These are phyloP conservation scores for Aplodontia rufa DNA, from an alignment of 2,113 vertebrate genomes.

Conservation along the genomic window DNA sequence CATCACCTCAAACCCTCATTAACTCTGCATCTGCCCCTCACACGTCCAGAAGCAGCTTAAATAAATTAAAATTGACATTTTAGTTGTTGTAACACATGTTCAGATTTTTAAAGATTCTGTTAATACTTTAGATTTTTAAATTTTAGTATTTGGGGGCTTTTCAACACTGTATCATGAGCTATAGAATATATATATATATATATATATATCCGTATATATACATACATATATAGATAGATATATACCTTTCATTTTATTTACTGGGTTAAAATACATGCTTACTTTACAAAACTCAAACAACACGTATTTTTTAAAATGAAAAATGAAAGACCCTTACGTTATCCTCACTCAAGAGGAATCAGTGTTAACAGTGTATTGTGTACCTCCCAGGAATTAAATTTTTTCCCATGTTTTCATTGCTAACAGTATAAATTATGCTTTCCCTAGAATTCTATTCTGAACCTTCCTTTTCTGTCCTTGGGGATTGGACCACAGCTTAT, in stretches of 20 bases:
- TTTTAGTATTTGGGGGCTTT: not conserved
- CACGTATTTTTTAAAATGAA: not conserved
- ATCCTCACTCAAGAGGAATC: not conserved
- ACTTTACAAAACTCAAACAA: not conserved
- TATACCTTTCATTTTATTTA: not conserved
- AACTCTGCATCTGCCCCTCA: accelerated
- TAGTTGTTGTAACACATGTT: not conserved
- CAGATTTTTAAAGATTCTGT: not conserved
- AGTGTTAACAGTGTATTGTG: accelerated
- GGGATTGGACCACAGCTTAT: accelerated
- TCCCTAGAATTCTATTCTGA: too few species aligned
- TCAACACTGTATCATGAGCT: not conserved
- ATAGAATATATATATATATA: too few species aligned
- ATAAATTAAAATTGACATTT: not conserved
- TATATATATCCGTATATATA: too few species aligned
- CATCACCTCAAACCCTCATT: accelerated
- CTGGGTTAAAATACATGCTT: not conserved
- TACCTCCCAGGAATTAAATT: not conserved
- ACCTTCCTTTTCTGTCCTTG: accelerated
- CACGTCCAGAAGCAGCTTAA: not conserved
- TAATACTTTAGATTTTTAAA: not conserved
- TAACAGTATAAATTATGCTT: not conserved
- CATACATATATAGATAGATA: not conserved
- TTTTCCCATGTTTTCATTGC: too few species aligned
- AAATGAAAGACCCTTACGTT: not conserved